A percentile compares a stretch with the other conserved stretches of the same genome.
Conservation (phyloP, 2,797 vertebrate species). For the Prionace glauca region DNA sequence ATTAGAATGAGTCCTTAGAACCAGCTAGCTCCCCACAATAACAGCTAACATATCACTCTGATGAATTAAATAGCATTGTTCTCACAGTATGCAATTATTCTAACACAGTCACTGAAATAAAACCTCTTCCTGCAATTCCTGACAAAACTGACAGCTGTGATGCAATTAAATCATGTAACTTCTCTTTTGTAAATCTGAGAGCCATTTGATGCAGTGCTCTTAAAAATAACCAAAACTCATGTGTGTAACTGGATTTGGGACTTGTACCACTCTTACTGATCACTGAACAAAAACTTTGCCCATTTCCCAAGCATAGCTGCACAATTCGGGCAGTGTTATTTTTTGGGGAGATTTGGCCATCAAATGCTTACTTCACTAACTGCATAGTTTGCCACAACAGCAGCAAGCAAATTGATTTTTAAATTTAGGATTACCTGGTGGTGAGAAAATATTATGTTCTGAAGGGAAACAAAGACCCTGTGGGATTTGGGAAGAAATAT, state of each 20-base stretch:
- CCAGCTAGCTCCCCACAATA: background rate
- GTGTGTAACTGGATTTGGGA: background rate
- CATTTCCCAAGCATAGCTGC: background rate
- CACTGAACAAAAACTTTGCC: background rate
- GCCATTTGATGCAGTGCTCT: background rate
- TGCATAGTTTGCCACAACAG: background rate
- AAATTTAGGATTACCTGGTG: background rate
- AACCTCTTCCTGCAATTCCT: background rate
- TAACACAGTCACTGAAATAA: background rate
- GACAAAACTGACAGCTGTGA: background rate
- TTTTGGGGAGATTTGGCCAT: background rate
- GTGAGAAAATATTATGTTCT: background rate
- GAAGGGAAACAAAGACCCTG: background rate
- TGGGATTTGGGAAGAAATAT: background rate
- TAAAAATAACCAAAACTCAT: background rate
- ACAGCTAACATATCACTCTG: background rate
- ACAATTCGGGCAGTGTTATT: background rate
- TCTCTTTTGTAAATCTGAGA: background rate
- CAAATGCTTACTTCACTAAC: background rate
- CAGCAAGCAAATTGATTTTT: background rate
- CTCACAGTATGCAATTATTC: background rate
- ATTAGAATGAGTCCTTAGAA: background rate
- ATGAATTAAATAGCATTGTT: background rate
- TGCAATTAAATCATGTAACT: background rate
- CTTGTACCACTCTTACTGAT: background rate